These are phyloP conservation scores for Lepidocyrtinus sp. DNA, from an alignment of 2,888 invertebrate genomes.

Conservation along the genomic window DNA sequence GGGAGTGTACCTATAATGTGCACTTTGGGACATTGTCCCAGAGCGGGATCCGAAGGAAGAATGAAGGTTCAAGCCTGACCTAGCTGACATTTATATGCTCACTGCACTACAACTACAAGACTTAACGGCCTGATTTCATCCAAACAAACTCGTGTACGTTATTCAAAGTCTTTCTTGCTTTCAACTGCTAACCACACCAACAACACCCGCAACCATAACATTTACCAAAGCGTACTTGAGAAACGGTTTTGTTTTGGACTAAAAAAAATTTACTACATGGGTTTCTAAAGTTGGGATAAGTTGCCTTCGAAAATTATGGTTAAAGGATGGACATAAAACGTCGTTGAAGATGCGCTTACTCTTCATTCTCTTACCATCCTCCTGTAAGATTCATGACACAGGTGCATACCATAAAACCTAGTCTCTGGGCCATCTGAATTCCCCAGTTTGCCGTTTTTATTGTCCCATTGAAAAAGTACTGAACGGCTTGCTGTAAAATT, in stretches of 20 bases:
- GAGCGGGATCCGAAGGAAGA: not conserved
- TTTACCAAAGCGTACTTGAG: no score
- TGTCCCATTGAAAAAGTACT: slow-evolving; percentile 53
- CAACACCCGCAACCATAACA: not conserved
- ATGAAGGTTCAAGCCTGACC: not conserved
- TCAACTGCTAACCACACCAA: not conserved
- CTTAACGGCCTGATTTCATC: not conserved
- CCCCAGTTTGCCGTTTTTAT: slow-evolving; percentile 50
- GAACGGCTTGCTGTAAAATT: slow-evolving; percentile 43
- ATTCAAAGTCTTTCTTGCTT: not conserved
- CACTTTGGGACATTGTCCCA: not conserved
- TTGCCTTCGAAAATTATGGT: not conserved
- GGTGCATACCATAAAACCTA: slow-evolving; percentile 41
- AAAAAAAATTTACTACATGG: not conserved
- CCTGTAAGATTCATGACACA: slow-evolving; percentile 40
- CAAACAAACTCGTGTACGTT: not conserved
- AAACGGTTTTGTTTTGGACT: not conserved
- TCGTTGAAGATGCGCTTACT: slow-evolving; percentile 35
- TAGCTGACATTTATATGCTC: slow-evolving; percentile 28
- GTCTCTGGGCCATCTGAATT: slow-evolving; percentile 50
- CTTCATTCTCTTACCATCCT: slow-evolving; percentile 51
- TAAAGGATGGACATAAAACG: slow-evolving; percentile 34
- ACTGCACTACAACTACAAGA: no score
- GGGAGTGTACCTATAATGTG: not conserved
- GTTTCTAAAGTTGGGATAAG: not conserved